Conservation (phyloP, 2,113 vertebrate genomes). For the Pan troglodytes region DNA sequence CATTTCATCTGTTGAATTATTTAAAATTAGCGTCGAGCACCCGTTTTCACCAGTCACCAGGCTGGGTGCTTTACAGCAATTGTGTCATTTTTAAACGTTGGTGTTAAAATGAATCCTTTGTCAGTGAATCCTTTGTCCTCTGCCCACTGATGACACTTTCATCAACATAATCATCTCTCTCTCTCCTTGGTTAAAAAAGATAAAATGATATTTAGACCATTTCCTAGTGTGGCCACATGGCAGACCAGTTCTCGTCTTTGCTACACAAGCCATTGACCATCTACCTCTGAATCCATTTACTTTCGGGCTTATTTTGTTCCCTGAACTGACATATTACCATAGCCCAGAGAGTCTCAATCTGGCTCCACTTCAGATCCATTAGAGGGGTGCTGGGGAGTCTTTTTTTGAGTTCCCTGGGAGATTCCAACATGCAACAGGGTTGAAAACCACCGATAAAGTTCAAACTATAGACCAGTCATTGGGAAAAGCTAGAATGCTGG, state of each 20-base stretch:
- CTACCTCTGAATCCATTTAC: neutral
- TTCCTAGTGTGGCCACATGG: neutral
- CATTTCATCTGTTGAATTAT: neutral
- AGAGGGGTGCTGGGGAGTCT: neutral
- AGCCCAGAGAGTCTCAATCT: neutral
- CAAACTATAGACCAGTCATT: neutral
- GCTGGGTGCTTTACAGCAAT: neutral
- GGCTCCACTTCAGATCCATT: neutral
- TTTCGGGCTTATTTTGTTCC: neutral
- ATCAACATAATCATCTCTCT: neutral
- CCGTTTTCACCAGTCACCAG: neutral
- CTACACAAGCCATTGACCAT: neutral
- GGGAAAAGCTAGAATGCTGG: neutral
- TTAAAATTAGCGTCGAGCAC: neutral
- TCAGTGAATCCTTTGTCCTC: neutral
- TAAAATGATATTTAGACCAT: neutral
- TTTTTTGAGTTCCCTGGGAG: neutral
- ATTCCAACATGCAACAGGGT: neutral
- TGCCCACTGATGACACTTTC: neutral
- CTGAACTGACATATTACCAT: neutral
- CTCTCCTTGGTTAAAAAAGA: neutral
- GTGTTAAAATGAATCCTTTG: constrained; percentile 1
- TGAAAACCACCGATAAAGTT: neutral
- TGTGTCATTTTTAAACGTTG: constrained; percentile 28
- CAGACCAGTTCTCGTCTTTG: neutral